phyloP scores from a whole-genome alignment of 1,140 invertebrate species.

The Parasteatoda tepidariorum region DNA sequence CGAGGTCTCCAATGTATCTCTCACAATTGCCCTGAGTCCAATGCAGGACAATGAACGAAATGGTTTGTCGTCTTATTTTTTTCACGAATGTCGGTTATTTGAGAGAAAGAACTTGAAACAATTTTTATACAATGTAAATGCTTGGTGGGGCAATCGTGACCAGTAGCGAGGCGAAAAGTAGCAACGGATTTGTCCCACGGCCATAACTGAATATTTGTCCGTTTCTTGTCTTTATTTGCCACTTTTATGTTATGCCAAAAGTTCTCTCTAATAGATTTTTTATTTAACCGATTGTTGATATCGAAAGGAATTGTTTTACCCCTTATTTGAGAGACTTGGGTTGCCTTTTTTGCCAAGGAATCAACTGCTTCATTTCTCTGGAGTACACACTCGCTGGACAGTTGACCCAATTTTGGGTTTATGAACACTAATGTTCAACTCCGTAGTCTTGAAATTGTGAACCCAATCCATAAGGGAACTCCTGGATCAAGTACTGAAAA shows the following conservation, averaged over 20 bases:
- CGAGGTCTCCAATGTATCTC: not conserved
- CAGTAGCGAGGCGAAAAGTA: not conserved
- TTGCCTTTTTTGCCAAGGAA: not conserved
- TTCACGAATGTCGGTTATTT: not conserved
- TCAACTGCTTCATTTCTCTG: not conserved
- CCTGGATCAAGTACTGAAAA: not conserved
- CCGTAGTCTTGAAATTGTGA: not conserved
- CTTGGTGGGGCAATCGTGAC: not conserved
- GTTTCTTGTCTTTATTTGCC: not conserved
- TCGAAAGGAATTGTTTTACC: not conserved
- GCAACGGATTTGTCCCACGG: not conserved
- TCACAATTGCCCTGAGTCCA: not conserved
- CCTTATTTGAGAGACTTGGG: not conserved
- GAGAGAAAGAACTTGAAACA: not conserved
- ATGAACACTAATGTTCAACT: not conserved
- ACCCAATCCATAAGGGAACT: not conserved
- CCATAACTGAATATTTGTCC: not conserved
- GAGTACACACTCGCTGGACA: not conserved
- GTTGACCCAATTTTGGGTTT: not conserved
- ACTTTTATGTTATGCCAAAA: not conserved
- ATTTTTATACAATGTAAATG: not conserved
- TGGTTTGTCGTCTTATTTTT: not conserved
- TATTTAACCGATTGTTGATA: not conserved
- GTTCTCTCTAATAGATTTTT: not conserved
- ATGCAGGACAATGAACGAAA: not conserved